Evolutionary conservation across 2,888 invertebrate species (phyloP).

Genomic region (Hemicrepidius hirtus): DNA sequence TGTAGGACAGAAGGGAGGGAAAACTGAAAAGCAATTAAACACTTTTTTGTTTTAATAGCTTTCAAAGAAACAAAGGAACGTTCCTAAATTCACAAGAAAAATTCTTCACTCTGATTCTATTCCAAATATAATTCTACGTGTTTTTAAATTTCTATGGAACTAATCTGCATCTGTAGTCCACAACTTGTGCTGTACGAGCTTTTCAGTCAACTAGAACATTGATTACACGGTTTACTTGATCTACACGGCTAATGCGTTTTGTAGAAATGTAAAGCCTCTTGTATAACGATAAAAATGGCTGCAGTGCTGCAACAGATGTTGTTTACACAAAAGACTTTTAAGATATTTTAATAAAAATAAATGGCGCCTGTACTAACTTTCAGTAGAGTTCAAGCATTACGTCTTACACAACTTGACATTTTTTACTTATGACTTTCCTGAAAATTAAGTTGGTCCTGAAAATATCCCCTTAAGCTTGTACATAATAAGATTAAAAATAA

Average conservation of each 20-base stretch:
- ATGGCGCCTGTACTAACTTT: conserved; percentile 3
- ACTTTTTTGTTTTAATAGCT: no score
- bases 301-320: conserved; percentile 27
- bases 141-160: conserved; percentile 1
- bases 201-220: conserved; percentile 32
- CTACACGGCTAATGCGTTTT: conserved; percentile 34
- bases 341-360: conserved; percentile 34
- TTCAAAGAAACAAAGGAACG: no score
- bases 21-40: no score
- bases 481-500: neutral
- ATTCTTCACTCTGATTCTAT: no score
- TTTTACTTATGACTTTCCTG: no score
- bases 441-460: neutral
- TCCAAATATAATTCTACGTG: neutral
- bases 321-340: conserved; percentile 17
- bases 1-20: no score
- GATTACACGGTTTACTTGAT: conserved; percentile 27
- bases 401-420: neutral
- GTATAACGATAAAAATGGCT: conserved; percentile 22
- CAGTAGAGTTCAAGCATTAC: neutral
- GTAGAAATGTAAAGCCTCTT: conserved; percentile 27
- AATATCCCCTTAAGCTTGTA: neutral
- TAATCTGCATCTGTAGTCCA: conserved; percentile 13
- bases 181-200: neutral
- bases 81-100: no score